phyloP scores from a whole-genome alignment of 2,888 invertebrate genomes.

The Cylloceria caligata region DNA sequence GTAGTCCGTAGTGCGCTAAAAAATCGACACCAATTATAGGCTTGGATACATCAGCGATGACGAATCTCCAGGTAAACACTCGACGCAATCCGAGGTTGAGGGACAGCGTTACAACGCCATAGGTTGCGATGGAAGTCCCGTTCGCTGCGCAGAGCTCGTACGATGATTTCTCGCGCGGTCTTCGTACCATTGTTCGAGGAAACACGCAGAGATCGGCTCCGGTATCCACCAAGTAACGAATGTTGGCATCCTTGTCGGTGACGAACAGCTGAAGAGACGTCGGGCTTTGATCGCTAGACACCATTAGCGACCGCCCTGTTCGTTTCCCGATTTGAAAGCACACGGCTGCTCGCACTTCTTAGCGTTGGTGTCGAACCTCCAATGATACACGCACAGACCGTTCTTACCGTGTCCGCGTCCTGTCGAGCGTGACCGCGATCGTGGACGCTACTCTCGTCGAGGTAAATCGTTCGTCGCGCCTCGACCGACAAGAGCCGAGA shows the following conservation, averaged over 20 bases:
- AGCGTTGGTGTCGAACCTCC: slow-evolving; percentile 43
- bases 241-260: not conserved
- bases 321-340: slow-evolving; percentile 42
- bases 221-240: slow-evolving; percentile 38
- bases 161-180: not conserved
- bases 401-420: slow-evolving; percentile 7
- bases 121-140: slow-evolving; percentile 76
- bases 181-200: slow-evolving; percentile 16
- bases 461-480: not conserved
- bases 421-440: slow-evolving; percentile 19
- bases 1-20: slow-evolving; percentile 71
- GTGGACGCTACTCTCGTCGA: not conserved
- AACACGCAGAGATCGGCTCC: slow-evolving; percentile 47
- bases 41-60: slow-evolving; percentile 76
- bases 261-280: slow-evolving; percentile 41
- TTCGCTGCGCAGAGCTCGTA: slow-evolving; percentile 74
- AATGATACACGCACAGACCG: slow-evolving; percentile 55
- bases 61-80: slow-evolving; percentile 75
- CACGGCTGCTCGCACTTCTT: slow-evolving; percentile 47
- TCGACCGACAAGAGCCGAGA: not conserved
- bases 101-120: slow-evolving; percentile 70
- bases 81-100: slow-evolving; percentile 75
- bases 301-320: slow-evolving; percentile 70
- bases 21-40: slow-evolving; percentile 80
- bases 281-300: slow-evolving; percentile 65